Evolutionary conservation across 2,888 invertebrate species (phyloP).

Genomic region (Parochlus steinenii): DNA sequence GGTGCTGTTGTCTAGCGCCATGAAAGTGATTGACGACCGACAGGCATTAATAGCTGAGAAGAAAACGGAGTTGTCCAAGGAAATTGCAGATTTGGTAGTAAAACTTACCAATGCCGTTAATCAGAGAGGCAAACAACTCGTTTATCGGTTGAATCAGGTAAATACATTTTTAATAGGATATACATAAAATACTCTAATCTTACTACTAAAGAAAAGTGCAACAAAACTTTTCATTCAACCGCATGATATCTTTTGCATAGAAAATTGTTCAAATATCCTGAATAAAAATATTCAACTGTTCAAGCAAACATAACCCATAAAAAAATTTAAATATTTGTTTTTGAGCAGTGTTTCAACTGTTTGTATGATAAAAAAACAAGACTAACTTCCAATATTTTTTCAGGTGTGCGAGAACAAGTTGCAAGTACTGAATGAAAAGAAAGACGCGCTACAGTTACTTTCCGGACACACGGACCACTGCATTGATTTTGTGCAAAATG

Average conservation of each 20-base stretch:
- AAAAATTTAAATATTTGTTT: too few relatives aligned
- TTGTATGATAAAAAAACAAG: too few relatives aligned
- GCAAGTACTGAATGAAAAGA: conserved; percentile 69
- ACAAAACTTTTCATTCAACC: too few relatives aligned
- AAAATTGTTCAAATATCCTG: too few relatives aligned
- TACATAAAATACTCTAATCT: too few relatives aligned
- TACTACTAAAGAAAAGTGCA: too few relatives aligned
- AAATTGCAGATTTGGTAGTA: conserved; percentile 75
- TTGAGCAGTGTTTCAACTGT: too few relatives aligned
- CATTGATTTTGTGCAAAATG: conserved; percentile 65
- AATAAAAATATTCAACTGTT: too few relatives aligned
- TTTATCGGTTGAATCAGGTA: conserved; percentile 59
- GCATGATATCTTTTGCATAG: too few relatives aligned
- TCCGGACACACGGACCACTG: conserved; percentile 79
- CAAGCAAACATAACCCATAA: too few relatives aligned
- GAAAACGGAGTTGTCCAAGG: conserved; percentile 68
- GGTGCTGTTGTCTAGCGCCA: conserved; percentile 54
- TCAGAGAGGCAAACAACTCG: conserved; percentile 65
- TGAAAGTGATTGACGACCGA: conserved; percentile 60
- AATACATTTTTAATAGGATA: too few relatives aligned
- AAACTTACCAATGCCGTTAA: conserved; percentile 71
- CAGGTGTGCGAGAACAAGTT: conserved; percentile 57
- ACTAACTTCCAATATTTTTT: not conserved
- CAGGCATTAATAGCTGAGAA: conserved; percentile 72
- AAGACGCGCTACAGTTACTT: conserved; percentile 62